Percentiles rank a stretch among this genome's conserved stretches.
phyloP scores from a whole-genome alignment of 2,888 invertebrate species.

The Agriotes lineatus region DNA sequence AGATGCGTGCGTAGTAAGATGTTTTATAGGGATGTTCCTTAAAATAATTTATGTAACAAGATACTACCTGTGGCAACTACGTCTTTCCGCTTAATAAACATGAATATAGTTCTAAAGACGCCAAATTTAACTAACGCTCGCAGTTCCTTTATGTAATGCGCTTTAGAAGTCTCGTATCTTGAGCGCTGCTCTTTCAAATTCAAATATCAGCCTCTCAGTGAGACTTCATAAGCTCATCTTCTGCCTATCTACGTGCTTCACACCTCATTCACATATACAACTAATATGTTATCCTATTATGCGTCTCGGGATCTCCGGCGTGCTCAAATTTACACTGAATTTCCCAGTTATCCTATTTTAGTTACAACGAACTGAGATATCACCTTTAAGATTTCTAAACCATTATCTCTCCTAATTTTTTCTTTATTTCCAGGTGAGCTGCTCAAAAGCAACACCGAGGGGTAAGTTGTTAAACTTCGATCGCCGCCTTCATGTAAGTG shows the following conservation, averaged over 20 bases:
- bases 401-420: no score
- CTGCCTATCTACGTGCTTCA: slow-evolving; percentile 32
- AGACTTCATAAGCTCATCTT: slow-evolving; percentile 35
- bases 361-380: no score
- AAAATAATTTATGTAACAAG: neutral
- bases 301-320: neutral
- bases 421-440: no score
- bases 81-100: slow-evolving; percentile 20
- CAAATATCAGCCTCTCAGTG: slow-evolving; percentile 28
- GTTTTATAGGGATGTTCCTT: no score
- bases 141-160: slow-evolving; percentile 12
- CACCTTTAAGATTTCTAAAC: no score
- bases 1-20: no score
- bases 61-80: neutral
- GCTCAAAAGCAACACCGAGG: no score
- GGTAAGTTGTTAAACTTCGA: no score
- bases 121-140: slow-evolving; percentile 15
- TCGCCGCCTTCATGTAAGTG: no score
- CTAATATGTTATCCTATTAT: slow-evolving; percentile 31
- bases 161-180: slow-evolving; percentile 30
- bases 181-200: slow-evolving; percentile 36
- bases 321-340: neutral
- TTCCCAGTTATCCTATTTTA: neutral
- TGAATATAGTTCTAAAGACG: slow-evolving; percentile 19
- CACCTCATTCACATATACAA: slow-evolving; percentile 33